Conservation (phyloP, 2,888 invertebrate genomes). For the Volucella bombylans region DNA sequence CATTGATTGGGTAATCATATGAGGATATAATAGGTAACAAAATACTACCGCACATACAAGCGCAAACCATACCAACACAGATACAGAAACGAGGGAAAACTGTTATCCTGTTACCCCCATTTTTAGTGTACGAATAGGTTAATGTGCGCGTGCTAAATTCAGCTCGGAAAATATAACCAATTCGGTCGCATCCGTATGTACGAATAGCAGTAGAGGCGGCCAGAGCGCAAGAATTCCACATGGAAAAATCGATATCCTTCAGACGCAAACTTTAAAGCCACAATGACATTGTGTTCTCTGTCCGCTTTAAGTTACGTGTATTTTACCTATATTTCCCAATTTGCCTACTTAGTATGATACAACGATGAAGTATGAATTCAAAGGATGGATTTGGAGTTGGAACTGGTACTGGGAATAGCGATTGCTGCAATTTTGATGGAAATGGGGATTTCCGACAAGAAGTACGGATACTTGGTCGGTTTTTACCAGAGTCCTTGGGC, state of each 20-base stretch:
- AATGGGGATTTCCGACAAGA: too few species aligned
- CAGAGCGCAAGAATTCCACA: constrained; percentile 35
- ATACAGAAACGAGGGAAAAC: too few species aligned
- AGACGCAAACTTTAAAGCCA: constrained; percentile 47
- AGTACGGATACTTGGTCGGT: too few species aligned
- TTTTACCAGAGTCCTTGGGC: constrained; percentile 7
- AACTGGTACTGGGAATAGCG: too few species aligned
- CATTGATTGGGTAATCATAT: constrained; percentile 38
- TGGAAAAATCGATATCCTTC: constrained; percentile 51
- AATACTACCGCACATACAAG: background rate
- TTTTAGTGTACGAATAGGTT: constrained; percentile 14
- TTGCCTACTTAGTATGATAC: constrained; percentile 4
- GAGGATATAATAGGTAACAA: constrained; percentile 9
- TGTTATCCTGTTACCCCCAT: background rate
- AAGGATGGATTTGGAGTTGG: too few species aligned
- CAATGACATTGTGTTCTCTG: background rate
- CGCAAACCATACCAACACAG: background rate
- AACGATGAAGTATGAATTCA: too few species aligned
- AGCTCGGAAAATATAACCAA: constrained; percentile 16
- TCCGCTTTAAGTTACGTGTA: constrained; percentile 32
- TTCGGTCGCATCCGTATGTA: background rate
- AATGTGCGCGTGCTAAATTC: constrained; percentile 33
- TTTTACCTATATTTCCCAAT: constrained; percentile 52
- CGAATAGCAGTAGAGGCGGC: background rate
- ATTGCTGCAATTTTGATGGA: too few species aligned